phyloP scores from a whole-genome alignment of 2,888 invertebrate species.

The Drosophila imparisetae region DNA sequence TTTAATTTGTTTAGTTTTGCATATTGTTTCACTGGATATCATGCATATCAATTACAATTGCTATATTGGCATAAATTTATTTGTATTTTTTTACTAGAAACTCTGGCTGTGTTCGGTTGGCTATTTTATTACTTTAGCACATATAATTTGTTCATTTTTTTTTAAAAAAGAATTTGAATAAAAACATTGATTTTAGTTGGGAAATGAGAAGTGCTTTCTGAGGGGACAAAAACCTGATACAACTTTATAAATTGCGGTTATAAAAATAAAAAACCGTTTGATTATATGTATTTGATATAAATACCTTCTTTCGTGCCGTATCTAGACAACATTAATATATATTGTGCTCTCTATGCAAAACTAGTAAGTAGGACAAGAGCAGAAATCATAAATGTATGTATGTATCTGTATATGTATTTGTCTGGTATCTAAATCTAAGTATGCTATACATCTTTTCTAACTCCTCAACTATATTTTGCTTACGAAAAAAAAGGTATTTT shows the following conservation, averaged over 20 bases:
- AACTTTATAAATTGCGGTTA: background rate
- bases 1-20: conserved; percentile 10
- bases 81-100: conserved; percentile 46
- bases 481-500: conserved; percentile 22
- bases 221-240: background rate
- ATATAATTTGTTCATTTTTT: conserved; percentile 27
- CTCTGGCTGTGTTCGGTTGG: conserved; percentile 69
- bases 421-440: conserved; percentile 15
- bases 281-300: too few relatives aligned
- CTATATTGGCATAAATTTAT: conserved; percentile 32
- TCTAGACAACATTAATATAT: conserved; percentile 26
- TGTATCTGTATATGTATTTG: conserved; percentile 22
- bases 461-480: conserved; percentile 21
- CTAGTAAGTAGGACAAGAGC: conserved; percentile 21
- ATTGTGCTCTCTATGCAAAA: conserved; percentile 34
- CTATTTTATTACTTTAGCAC: conserved; percentile 42
- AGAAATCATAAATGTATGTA: conserved; percentile 32
- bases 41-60: conserved; percentile 39
- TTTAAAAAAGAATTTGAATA: conserved; percentile 1
- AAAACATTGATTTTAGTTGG: conserved; percentile 9
- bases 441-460: conserved; percentile 26
- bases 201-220: conserved; percentile 18
- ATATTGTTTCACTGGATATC: conserved; percentile 16
- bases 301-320: background rate
- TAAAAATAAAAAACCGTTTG: background rate